Base-by-base conservation (phyloP, 2,888 invertebrate species). In the Serripes groenlandicus region DNA sequence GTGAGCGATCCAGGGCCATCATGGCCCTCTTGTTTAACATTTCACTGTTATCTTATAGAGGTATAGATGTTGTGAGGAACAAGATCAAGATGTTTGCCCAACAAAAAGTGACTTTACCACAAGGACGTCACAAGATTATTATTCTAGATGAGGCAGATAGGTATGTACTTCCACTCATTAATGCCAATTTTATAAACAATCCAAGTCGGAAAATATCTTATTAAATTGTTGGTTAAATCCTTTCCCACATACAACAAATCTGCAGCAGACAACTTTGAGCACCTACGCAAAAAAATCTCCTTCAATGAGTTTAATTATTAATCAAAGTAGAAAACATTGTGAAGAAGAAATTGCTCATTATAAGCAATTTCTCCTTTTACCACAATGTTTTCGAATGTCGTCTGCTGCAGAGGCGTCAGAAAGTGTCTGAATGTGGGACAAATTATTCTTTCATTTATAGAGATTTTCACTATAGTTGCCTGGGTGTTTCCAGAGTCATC, bases 41-140 rank as follows among this genome's bases (percentile, higher is more conserved):
- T n/a, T n/a, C n/a, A n/a, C n/a, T n/a, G n/a, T n/a, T n/a, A 21
- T 62, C 42, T 89, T 91, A 62, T 90, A 97, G 99, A 93, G 99
- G 99, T 54, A 99, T 99, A 89, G 99, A 99, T 95, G 98, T 99
- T 15, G 99, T 99, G 0, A 96, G 99, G 73, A 99, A 99, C 94
- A 99, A 99, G 95, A 99, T 99, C 52, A 99, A 99, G 95, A 98
- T 98, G 97, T 99, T 99, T 95, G 99, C 99, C 0, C 99, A 99
- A 92, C 98, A 98, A 94, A 98, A 97, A 95, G 98, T 99, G 0
- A 99, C 99, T 0, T 95, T 99, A 66, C 98, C 99, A 0, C 90
- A 96, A 23, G 98, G 98, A 0, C 96, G 97, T 88, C 99, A 99
- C 94, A 99, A 99, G 95, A 97, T 99, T 84, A 97, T 99, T 75